Evolutionary conservation across 2,888 invertebrate species (phyloP), one percentile per base, ranked within the genome.

Genomic region (Eupithecia insigniata): DNA sequence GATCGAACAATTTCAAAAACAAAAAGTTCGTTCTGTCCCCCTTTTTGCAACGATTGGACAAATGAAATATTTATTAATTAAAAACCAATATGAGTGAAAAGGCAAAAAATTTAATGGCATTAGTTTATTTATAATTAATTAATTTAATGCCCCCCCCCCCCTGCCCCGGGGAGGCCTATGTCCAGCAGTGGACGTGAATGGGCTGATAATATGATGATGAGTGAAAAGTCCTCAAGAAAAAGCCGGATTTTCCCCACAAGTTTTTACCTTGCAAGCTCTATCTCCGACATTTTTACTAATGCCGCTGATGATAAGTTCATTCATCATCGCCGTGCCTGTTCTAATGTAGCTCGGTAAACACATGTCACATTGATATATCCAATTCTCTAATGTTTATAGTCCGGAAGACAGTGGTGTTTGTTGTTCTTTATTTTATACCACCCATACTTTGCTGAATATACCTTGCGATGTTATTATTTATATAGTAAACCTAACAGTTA

Each of bases 261-360:
- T 60, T 28, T 28, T n/a, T 16, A 16, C 6, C 16, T 6, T 30
- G 58, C 6, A 58, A 28, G 46, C 51, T 51, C 51, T 51, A 51
- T 12, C 22, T n/a, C 51, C 51, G 51, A 51, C 22, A 55, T 55
- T 55, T 51, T 55, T 55, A 75, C 78, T 78, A 78, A 79, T 79
- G 79, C 62, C 72, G 12, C 22, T 65, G 75, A 71, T 74, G 78
- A 79, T 78, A 75, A 71, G 68, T 70, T 58, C 75, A 78, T 79
- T 79, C 78, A 75, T 78, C 79, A 76, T 74, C 39, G 62, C 67
- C 43, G 74, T 73, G 73, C 75, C 73, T 78, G 76, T 77, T 79
- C 73, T 73, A 75, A 26, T 26, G 55, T 55, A 74, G 73, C 60
- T 55, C 71, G 75, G 79, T 79, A 79, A 79, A 79, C 78, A 79